Evolutionary conservation across 2,888 invertebrate genomes (phyloP), one percentile per base, ranked within the genome.

Genomic region (Ypsolopha sequella): DNA sequence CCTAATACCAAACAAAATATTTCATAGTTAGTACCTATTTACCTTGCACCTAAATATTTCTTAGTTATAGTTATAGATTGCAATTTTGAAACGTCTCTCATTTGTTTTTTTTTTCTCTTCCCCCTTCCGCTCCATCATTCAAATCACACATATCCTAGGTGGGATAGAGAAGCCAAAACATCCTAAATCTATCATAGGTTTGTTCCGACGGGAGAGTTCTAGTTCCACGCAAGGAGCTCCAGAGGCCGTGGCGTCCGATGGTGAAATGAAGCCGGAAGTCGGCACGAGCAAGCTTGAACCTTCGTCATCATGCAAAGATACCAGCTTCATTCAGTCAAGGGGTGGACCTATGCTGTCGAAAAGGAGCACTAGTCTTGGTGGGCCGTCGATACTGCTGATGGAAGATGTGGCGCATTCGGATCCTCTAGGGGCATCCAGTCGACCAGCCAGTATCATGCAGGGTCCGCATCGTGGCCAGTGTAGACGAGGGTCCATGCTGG

Each of bases 131-230:
- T 59, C 65, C 33, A 9, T 7, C 50, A 34, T 36, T 7, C 41
- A 13, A 43, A 41, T 41, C 13, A 41, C n/a, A n/a, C 34, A 2
- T 14, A 24, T 14, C 7, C 35, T 33, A 94, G 95, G 95, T 87
- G 95, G 95, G 68, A 91, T 95, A 80, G 94, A 94, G 81, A 93
- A 94, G 88, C 93, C 94, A 78, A 92, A 94, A 86, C 89, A 90
- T 84, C 90, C 92, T 63, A 93, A 93, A 82, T 95, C 95, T 80
- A 95, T 95, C 80, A 95, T 95, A 89, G 95, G 95, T 81, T 89
- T 95, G 58, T 95, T 95, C 85, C 90, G 95, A 68, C 90, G 94
- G 68, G 95, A 95, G 74, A 95, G 95, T 76, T 88, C 91, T 60
- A 90, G 92, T 64, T 94, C 94, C 0, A 90, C 91, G 51, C 91